Evolutionary conservation across 1,140 invertebrate species (phyloP).

Genomic region (Drosophila jambulina): DNA sequence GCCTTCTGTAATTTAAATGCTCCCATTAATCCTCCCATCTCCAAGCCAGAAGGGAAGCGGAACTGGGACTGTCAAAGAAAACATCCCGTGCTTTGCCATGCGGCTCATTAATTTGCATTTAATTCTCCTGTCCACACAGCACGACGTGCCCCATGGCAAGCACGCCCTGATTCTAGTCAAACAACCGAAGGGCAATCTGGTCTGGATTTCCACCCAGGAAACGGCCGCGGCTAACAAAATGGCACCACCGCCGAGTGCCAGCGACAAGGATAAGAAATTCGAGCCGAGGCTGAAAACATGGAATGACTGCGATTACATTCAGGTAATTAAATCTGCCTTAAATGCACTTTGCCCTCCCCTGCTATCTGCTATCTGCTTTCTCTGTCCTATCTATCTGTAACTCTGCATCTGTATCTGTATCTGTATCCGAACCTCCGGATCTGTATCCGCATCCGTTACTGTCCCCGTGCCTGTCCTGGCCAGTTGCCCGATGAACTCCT

Average conservation of each 20-base stretch:
- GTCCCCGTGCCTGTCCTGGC: slow-evolving; percentile 6
- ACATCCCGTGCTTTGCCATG: slow-evolving; percentile 26
- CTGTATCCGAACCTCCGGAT: slow-evolving; percentile 8
- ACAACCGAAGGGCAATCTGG: slow-evolving; percentile 92
- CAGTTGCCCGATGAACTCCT: slow-evolving; percentile 20
- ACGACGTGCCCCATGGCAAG: slow-evolving; percentile 92
- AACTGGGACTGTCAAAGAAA: slow-evolving; percentile 35
- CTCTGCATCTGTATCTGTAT: slow-evolving; percentile 9
- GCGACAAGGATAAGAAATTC: slow-evolving; percentile 84
- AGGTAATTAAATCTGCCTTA: slow-evolving; percentile 85
- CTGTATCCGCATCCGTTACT: slow-evolving; percentile 26
- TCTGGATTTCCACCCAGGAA: slow-evolving; percentile 91
- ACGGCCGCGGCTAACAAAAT: slow-evolving; percentile 81
- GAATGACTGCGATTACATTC: slow-evolving; percentile 94
- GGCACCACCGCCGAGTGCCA: slow-evolving; percentile 66
- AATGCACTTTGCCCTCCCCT: slow-evolving; percentile 58
- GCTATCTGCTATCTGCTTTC: slow-evolving; percentile 16
- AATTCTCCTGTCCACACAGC: slow-evolving; percentile 86
- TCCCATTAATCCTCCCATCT: slow-evolving; percentile 34
- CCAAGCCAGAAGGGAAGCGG: neutral
- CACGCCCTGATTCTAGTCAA: slow-evolving; percentile 93
- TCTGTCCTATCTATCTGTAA: slow-evolving; percentile 22
- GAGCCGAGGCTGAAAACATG: slow-evolving; percentile 88
- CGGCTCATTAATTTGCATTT: slow-evolving; percentile 78
- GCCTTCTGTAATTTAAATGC: slow-evolving; percentile 41